These are phyloP conservation scores for Electrona antarctica DNA, from an alignment of 2,113 vertebrate species.

Conservation along the genomic window DNA sequence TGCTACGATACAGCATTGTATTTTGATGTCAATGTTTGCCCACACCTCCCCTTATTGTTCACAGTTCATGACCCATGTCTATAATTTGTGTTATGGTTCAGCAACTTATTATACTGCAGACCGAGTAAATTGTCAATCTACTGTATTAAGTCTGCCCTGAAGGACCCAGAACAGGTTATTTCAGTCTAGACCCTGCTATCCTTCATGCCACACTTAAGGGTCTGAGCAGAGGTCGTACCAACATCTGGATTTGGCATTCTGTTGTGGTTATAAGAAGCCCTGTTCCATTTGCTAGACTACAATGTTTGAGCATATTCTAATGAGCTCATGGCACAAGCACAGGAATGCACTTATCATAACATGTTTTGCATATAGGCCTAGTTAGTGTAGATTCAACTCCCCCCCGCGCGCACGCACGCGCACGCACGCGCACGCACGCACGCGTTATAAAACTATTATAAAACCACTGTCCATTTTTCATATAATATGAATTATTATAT, in stretches of 20 bases:
- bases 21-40: neutral
- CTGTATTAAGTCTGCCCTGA: neutral
- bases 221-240: slow-evolving; percentile 20
- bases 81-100: neutral
- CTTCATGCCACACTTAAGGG: slow-evolving; percentile 29
- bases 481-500: no score
- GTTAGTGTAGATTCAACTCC: no score
- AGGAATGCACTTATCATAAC: slow-evolving; percentile 43
- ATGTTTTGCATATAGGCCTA: neutral
- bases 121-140: neutral
- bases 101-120: neutral
- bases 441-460: no score
- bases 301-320: slow-evolving; percentile 35
- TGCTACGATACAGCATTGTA: no score
- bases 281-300: slow-evolving; percentile 14
- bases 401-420: no score
- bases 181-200: slow-evolving; percentile 5
- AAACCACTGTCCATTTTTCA: neutral
- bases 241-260: slow-evolving; percentile 19
- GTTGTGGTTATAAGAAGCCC: slow-evolving; percentile 17
- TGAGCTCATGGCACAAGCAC: slow-evolving; percentile 40
- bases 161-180: neutral
- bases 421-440: no score
- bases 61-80: slow-evolving; percentile 18
- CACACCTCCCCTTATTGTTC: neutral